Evolutionary conservation across 1,140 invertebrate species (phyloP).

Genomic region (Drosophila erecta): DNA sequence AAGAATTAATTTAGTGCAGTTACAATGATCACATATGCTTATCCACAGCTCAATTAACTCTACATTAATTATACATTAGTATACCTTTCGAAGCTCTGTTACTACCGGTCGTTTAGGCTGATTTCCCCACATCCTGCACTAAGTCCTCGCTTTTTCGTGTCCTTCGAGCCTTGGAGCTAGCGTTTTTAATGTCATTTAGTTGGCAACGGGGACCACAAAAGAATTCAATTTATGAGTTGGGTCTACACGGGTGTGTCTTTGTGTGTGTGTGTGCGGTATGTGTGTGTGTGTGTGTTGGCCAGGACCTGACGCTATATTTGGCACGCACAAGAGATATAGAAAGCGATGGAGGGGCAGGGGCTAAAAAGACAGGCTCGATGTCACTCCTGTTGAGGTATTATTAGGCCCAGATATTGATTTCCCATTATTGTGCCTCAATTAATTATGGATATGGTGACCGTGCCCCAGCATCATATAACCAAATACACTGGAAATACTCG

Average conservation of each 20-base stretch:
- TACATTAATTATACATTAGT: neutral
- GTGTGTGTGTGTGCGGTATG: constrained; percentile 1
- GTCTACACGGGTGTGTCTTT: constrained; percentile 16
- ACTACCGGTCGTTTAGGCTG: neutral
- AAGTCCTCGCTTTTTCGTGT: constrained; percentile 30
- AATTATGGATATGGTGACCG: constrained; percentile 62
- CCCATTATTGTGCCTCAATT: constrained; percentile 68
- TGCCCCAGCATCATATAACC: constrained; percentile 19
- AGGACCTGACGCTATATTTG: constrained; percentile 77
- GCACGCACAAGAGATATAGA: constrained; percentile 55
- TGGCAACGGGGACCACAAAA: constrained; percentile 63
- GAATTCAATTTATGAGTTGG: constrained; percentile 64
- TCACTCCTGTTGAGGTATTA: constrained; percentile 52
- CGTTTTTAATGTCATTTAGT: constrained; percentile 68
- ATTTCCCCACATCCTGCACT: neutral
- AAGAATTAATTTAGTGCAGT: no score
- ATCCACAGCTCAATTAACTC: neutral
- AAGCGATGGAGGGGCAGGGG: neutral
- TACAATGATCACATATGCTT: no score
- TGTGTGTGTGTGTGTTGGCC: constrained; percentile 21
- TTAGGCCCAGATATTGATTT: constrained; percentile 74
- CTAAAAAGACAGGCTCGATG: neutral
- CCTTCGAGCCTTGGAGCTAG: constrained; percentile 35
- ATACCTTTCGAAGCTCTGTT: neutral
- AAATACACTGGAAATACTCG: constrained; percentile 5